These are phyloP conservation scores for Hemicentrotus pulcherrimus DNA, from an alignment of 35 echinoderm and acorn worm genomes.

Conservation along the genomic window DNA sequence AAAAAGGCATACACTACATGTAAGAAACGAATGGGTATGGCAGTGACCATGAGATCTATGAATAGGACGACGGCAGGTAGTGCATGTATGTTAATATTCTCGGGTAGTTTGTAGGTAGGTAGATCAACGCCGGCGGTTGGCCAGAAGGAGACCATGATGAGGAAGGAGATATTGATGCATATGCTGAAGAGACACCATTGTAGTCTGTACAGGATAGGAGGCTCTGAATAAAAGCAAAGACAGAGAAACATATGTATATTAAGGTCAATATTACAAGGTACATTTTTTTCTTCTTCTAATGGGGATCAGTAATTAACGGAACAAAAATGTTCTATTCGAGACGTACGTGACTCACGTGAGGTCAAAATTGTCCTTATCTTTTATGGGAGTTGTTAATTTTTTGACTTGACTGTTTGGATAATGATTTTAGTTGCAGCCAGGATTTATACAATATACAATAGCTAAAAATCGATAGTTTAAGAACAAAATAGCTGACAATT, in stretches of 20 bases:
- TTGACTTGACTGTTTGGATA: no score
- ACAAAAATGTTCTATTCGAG: no score
- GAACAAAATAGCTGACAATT: no score
- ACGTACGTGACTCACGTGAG: no score
- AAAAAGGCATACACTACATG: slow-evolving; percentile 47
- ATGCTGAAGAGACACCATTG: slow-evolving; percentile 59
- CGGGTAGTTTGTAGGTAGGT: not conserved
- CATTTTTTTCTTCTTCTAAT: no score
- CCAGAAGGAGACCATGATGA: slow-evolving; percentile 42
- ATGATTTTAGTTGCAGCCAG: no score
- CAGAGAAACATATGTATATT: not conserved
- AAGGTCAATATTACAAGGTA: no score
- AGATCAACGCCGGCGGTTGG: not conserved
- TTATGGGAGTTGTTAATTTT: no score
- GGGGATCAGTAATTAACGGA: no score
- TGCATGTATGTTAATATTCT: slow-evolving; percentile 54
- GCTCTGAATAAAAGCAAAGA: slow-evolving; percentile 15
- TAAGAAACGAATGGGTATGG: slow-evolving; percentile 49
- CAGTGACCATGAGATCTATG: slow-evolving; percentile 41
- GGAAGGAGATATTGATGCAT: slow-evolving; percentile 15
- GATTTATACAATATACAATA: no score
- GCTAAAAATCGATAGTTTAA: no score
- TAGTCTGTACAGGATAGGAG: slow-evolving; percentile 6
- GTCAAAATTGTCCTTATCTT: no score
- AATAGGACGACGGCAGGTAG: slow-evolving; percentile 44